Percentiles rank a stretch among this genome's conserved stretches.
Conservation (phyloP, 1,140 invertebrate genomes). For the Heliconius eleuchia region DNA sequence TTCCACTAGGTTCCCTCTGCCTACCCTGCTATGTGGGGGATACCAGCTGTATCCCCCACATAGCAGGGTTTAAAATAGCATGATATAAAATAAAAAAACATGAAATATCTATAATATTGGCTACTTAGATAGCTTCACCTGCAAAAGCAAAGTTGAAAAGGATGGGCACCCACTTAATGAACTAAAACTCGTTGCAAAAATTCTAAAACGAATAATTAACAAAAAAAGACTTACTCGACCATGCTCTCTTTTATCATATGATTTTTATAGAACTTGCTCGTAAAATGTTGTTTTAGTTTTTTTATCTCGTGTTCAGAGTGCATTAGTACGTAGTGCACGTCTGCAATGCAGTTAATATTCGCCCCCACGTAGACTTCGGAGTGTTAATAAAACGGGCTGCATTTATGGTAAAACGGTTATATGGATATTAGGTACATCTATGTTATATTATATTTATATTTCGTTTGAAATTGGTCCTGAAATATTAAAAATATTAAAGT, state of each 20-base stretch:
- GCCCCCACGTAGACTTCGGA: conserved; percentile 9
- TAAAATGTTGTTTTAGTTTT: conserved; percentile 23
- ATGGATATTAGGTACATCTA: background rate
- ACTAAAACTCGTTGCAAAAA: background rate
- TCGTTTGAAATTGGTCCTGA: background rate
- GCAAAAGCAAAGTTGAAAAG: background rate
- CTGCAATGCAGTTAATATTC: conserved; percentile 35
- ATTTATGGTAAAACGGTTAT: conserved; percentile 23
- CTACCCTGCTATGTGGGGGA: no score
- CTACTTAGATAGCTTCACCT: background rate
- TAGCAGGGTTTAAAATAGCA: no score
- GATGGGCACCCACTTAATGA: background rate
- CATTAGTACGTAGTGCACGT: conserved; percentile 31
- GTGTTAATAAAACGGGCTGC: conserved; percentile 25
- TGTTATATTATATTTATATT: conserved; percentile 5
- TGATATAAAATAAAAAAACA: background rate
- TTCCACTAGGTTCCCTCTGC: no score
- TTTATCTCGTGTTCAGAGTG: conserved; percentile 22
- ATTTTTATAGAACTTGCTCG: conserved; percentile 16
- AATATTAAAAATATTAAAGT: background rate
- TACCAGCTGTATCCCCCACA: no score
- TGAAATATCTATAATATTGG: background rate
- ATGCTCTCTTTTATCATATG: conserved; percentile 13
- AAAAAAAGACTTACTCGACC: conserved; percentile 12
- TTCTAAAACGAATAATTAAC: background rate